These are phyloP conservation scores for Drosophila demipolita DNA, from an alignment of 2,888 invertebrate genomes.

Conservation along the genomic window DNA sequence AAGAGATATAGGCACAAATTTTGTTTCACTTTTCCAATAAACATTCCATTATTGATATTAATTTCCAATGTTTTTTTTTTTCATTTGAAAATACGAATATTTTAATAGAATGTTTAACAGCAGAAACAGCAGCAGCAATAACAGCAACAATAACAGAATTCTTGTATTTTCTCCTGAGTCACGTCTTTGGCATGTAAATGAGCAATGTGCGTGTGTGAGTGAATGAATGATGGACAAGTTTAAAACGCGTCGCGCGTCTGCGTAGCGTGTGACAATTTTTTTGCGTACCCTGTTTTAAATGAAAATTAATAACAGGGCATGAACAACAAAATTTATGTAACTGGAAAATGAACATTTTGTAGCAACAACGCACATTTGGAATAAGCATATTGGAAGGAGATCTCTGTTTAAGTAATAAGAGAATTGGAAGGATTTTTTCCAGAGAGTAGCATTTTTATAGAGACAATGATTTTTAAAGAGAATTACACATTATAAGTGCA, in stretches of 20 bases:
- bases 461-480: too few species aligned
- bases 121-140: neutral
- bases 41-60: slow-evolving; percentile 22
- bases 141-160: slow-evolving; percentile 16
- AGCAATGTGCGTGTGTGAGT: slow-evolving; percentile 30
- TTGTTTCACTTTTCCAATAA: slow-evolving; percentile 20
- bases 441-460: neutral
- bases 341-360: neutral
- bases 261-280: slow-evolving; percentile 74
- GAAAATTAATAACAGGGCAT: neutral
- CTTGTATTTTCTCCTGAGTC: slow-evolving; percentile 62
- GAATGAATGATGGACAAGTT: slow-evolving; percentile 53
- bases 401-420: neutral
- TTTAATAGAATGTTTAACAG: slow-evolving; percentile 51
- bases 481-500: neutral
- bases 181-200: slow-evolving; percentile 76
- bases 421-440: neutral
- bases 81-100: slow-evolving; percentile 25
- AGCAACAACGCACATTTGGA: neutral
- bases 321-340: neutral
- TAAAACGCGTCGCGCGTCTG: slow-evolving; percentile 61
- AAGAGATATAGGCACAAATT: neutral
- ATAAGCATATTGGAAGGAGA: neutral
- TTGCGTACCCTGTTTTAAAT: slow-evolving; percentile 37
- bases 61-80: slow-evolving; percentile 25